These are phyloP conservation scores for Emmelina monodactyla DNA, from an alignment of 2,888 invertebrate genomes.

Conservation along the genomic window DNA sequence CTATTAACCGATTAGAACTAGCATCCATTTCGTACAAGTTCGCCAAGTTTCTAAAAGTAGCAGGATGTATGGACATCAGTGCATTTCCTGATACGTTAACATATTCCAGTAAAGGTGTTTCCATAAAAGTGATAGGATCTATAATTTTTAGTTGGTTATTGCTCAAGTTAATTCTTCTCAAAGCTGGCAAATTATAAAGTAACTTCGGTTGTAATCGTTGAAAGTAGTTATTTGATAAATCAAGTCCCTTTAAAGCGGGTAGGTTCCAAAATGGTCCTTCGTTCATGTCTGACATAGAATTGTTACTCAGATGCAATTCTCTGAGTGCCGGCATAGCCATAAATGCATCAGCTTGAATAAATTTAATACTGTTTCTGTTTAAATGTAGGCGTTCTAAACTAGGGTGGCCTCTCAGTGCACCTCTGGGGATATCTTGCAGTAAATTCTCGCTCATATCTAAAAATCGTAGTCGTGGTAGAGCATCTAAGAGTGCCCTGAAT, in stretches of 20 bases:
- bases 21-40: conserved; percentile 82
- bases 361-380: conserved; percentile 78
- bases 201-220: conserved; percentile 74
- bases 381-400: conserved; percentile 82
- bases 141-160: conserved; percentile 74
- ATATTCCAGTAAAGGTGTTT: conserved; percentile 77
- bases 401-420: conserved; percentile 79
- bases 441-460: conserved; percentile 82
- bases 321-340: conserved; percentile 84
- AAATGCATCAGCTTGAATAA: conserved; percentile 81
- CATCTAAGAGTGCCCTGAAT: conserved; percentile 76
- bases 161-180: conserved; percentile 79
- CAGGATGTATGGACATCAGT: conserved; percentile 73
- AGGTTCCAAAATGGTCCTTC: conserved; percentile 85
- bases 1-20: conserved; percentile 75
- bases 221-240: conserved; percentile 79
- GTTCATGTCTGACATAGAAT: conserved; percentile 77
- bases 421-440: conserved; percentile 78
- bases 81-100: conserved; percentile 82
- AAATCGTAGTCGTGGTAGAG: conserved; percentile 78
- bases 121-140: conserved; percentile 77
- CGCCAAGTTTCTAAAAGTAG: conserved; percentile 77
- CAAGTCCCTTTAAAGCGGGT: conserved; percentile 83
- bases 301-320: conserved; percentile 83
- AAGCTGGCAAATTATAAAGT: conserved; percentile 76